These are phyloP conservation scores for Spinus olivaceus DNA, from an alignment of 2,797 vertebrate species.

Conservation along the genomic window DNA sequence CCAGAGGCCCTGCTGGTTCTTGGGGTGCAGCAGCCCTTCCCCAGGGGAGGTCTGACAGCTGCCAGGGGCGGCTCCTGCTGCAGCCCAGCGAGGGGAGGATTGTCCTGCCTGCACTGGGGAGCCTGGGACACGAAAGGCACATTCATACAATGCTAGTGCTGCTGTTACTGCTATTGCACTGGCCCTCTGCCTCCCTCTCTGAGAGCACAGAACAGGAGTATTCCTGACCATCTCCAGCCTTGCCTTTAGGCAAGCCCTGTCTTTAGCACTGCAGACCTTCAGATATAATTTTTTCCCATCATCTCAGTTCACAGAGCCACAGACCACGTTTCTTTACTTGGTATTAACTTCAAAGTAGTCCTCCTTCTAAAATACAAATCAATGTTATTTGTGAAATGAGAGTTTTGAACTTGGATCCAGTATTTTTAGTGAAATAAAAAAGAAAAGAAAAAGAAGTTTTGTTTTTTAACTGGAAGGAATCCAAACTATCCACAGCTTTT, in stretches of 20 bases:
- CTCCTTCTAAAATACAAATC: conserved; percentile 50
- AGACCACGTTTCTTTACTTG: conserved; percentile 43
- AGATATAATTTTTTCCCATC: conserved; percentile 46
- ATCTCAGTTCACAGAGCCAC: conserved; percentile 22
- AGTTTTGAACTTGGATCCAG: conserved; percentile 63
- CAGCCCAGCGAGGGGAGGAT: neutral
- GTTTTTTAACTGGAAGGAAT: conserved; percentile 57
- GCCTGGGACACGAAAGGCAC: neutral
- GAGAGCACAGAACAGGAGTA: neutral
- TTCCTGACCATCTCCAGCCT: neutral
- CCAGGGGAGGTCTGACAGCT: neutral
- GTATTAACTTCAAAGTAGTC: conserved; percentile 57
- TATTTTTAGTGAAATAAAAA: conserved; percentile 23
- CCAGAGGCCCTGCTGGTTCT: neutral
- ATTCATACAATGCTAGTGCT: neutral
- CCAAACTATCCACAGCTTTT: conserved; percentile 54
- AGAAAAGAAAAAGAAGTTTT: neutral
- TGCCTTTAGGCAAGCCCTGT: neutral
- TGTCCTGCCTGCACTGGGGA: neutral
- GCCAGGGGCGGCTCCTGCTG: neutral
- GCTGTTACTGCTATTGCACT: neutral
- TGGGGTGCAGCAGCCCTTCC: neutral
- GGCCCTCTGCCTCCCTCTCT: neutral
- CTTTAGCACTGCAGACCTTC: conserved; percentile 14
- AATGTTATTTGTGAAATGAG: conserved; percentile 51